Evolutionary conservation across 2,888 invertebrate species (phyloP).

Genomic region (Matsumyia berberina): DNA sequence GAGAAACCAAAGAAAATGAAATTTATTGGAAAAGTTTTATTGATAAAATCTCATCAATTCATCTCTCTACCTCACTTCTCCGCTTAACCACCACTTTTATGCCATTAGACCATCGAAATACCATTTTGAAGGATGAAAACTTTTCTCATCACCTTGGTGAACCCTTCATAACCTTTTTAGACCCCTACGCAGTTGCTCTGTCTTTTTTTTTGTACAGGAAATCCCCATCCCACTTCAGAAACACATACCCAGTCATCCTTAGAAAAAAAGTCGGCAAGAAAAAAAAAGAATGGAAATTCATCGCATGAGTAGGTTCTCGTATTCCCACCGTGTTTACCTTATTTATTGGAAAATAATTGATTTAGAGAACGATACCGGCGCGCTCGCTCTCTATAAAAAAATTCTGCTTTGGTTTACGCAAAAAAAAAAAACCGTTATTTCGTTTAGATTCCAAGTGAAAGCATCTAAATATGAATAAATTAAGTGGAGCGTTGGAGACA

Average conservation of each 20-base stretch:
- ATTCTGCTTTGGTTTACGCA: conserved; percentile 50
- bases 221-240: too few relatives aligned
- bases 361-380: conserved; percentile 21
- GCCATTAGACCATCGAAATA: conserved; percentile 39
- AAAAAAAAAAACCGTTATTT: conserved; percentile 9
- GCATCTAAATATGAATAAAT: conserved; percentile 51
- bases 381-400: not conserved
- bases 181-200: conserved; percentile 18
- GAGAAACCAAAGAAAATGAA: conserved; percentile 29
- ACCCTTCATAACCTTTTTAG: conserved; percentile 38
- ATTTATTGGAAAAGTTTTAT: conserved; percentile 71
- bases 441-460: conserved; percentile 56
- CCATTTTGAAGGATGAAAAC: conserved; percentile 56
- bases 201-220: too few relatives aligned
- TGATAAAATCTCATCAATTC: conserved; percentile 58
- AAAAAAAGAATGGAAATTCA: conserved; percentile 62
- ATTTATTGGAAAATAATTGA: conserved; percentile 63
- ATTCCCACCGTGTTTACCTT: conserved; percentile 45
- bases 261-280: not conserved
- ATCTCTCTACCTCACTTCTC: conserved; percentile 8
- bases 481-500: conserved; percentile 45
- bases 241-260: not conserved
- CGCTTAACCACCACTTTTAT: conserved; percentile 2
- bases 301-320: conserved; percentile 52
- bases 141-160: conserved; percentile 61